These are phyloP conservation scores for Pipistrellus pipistrellus DNA, from an alignment of 2,797 vertebrate genomes.

Conservation along the genomic window DNA sequence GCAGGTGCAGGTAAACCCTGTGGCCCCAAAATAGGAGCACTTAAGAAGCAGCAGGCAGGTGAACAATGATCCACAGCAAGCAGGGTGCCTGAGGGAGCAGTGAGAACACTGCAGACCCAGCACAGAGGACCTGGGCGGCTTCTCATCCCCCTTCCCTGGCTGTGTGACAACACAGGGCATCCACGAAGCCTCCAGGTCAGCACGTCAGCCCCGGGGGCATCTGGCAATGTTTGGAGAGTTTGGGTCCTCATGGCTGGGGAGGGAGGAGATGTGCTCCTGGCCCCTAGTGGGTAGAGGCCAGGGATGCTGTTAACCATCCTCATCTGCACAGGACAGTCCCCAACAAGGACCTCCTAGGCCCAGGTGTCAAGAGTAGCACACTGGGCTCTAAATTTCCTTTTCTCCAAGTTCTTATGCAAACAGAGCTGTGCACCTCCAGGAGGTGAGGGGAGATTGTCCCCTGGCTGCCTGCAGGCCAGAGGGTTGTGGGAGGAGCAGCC, in stretches of 20 bases:
- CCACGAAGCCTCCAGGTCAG: not conserved
- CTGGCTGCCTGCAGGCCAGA: not conserved
- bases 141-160: not conserved
- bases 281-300: not conserved
- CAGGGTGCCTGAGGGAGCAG: not conserved
- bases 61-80: not conserved
- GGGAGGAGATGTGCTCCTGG: not conserved
- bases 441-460: not conserved
- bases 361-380: not conserved
- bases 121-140: not conserved
- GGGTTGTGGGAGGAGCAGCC: not conserved
- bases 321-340: not conserved
- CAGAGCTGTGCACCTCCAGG: not conserved
- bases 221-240: not conserved
- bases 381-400: not conserved
- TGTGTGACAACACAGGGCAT: not conserved
- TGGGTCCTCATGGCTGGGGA: not conserved
- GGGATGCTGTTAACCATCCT: not conserved
- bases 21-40: too few relatives aligned
- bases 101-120: not conserved
- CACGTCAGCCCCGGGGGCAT: not conserved
- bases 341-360: not conserved
- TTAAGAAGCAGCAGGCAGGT: not conserved
- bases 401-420: not conserved
- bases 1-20: not conserved